Conservation (phyloP, 2,888 invertebrate species). For the Zelleria hepariella region DNA sequence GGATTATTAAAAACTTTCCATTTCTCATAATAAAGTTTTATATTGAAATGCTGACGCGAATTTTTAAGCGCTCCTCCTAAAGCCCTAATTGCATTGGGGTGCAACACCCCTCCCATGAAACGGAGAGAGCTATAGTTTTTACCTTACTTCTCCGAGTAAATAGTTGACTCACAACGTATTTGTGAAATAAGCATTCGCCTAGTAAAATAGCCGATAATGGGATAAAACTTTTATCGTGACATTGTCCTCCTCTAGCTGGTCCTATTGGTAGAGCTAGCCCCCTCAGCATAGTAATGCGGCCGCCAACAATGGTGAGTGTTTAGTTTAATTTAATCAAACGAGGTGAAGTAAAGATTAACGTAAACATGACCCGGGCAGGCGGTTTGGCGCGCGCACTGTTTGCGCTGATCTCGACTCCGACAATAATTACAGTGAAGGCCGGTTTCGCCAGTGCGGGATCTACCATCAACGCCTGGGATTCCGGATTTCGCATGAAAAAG, state of each 20-base stretch:
- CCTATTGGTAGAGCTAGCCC: too few relatives aligned
- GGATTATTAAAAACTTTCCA: constrained; percentile 53
- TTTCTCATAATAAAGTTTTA: constrained; percentile 38
- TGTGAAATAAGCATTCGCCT: too few relatives aligned
- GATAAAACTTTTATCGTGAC: too few relatives aligned
- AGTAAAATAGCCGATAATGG: too few relatives aligned
- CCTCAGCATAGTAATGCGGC: background rate
- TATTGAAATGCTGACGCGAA: constrained; percentile 33
- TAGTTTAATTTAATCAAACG: background rate
- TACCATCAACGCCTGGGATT: too few relatives aligned
- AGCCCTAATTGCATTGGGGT: constrained; percentile 31
- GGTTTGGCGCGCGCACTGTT: background rate
- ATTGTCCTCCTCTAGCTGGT: too few relatives aligned
- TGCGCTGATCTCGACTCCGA: background rate
- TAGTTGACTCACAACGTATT: too few relatives aligned
- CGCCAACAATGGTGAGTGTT: background rate
- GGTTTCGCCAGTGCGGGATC: too few relatives aligned
- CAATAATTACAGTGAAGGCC: background rate
- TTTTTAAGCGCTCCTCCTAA: constrained; percentile 25
- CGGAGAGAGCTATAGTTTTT: too few relatives aligned
- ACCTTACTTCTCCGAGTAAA: too few relatives aligned
- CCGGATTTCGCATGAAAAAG: too few relatives aligned
- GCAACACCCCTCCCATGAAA: too few relatives aligned
- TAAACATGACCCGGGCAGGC: background rate
- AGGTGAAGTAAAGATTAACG: background rate